Conservation (phyloP, 64 coral and sea anemone species). For the Pocillopora verrucosa region DNA sequence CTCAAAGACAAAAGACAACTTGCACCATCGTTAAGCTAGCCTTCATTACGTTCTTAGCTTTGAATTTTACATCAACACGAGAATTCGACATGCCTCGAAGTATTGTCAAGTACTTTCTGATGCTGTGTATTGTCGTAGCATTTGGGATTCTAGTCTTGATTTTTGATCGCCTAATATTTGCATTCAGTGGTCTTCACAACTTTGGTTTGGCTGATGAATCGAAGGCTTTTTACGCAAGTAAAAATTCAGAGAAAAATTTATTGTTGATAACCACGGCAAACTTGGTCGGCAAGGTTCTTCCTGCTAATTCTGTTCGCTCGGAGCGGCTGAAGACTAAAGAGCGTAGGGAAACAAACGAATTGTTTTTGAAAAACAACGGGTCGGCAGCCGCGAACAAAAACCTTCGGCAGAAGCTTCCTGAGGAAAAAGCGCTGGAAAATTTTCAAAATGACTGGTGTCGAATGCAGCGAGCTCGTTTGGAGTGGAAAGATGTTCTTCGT, state of each 20-base stretch:
- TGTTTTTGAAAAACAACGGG: neutral
- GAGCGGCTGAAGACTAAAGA: neutral
- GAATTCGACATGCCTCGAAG: neutral
- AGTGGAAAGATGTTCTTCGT: constrained; percentile 70
- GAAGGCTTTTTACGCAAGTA: neutral
- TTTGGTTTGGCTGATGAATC: neutral
- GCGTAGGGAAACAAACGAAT: neutral
- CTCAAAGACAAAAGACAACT: no score
- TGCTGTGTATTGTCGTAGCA: neutral
- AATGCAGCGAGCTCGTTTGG: constrained; percentile 46
- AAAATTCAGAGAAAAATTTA: neutral
- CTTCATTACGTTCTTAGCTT: no score
- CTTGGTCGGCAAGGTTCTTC: neutral
- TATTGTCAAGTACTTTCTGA: neutral
- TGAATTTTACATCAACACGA: no score
- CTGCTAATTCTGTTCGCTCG: neutral
- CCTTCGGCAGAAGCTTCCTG: neutral
- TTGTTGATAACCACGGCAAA: neutral
- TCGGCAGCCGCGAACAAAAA: neutral
- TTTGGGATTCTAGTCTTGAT: neutral
- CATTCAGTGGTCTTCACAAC: neutral
- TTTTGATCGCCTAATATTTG: constrained; percentile 1
- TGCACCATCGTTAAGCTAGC: no score
- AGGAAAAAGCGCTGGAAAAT: neutral
- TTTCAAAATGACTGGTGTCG: constrained; percentile 78